phyloP scores from a whole-genome alignment of 2,797 vertebrate genomes.

The Todus mexicanus region DNA sequence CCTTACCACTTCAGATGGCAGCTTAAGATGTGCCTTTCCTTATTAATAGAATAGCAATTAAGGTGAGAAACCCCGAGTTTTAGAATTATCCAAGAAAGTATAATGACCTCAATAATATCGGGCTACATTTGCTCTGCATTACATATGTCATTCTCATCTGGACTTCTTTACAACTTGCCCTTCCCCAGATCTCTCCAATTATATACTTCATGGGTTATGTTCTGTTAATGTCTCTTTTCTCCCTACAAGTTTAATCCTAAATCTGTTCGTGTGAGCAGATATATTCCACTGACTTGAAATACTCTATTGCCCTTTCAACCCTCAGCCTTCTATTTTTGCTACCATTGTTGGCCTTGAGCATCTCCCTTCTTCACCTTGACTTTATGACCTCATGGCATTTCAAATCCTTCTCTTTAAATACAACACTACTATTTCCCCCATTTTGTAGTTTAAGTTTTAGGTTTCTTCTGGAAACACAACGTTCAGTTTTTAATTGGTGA shows the following conservation, averaged over 20 bases:
- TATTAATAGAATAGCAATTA: conserved; percentile 37
- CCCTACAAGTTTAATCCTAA: neutral
- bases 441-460: neutral
- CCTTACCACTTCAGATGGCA: neutral
- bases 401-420: neutral
- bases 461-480: neutral
- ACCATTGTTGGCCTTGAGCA: neutral
- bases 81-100: neutral
- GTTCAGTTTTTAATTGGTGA: neutral
- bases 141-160: neutral
- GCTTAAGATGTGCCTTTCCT: neutral
- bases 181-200: neutral
- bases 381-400: neutral
- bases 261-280: neutral
- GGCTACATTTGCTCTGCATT: neutral
- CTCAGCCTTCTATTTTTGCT: neutral
- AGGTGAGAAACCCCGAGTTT: neutral
- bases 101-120: neutral
- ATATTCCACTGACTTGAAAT: neutral
- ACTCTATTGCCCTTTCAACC: neutral
- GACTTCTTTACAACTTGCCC: neutral
- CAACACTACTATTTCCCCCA: neutral
- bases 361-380: neutral
- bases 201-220: neutral
- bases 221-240: neutral